Evolutionary conservation across 92 coral and sea anemone genomes (phyloP).

Genomic region (Paramuricea clavata): DNA sequence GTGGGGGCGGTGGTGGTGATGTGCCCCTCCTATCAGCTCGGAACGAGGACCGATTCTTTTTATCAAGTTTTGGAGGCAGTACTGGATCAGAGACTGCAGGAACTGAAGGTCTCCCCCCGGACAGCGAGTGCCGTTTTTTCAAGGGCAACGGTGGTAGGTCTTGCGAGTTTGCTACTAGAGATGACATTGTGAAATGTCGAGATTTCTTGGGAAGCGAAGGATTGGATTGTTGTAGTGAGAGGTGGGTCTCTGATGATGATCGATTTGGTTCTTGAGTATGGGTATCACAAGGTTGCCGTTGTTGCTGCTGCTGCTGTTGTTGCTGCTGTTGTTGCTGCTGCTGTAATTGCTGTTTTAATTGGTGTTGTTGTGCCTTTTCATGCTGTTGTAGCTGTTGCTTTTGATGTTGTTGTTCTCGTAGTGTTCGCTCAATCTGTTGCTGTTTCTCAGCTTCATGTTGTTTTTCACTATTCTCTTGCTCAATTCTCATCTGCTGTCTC

Average conservation of each 20-base stretch:
- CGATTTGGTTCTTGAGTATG: not conserved
- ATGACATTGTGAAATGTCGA: conserved; percentile 35
- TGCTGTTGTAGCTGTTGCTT: not conserved
- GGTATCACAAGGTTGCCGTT: not conserved
- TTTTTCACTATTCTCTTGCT: not conserved
- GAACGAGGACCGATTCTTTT: conserved; percentile 24
- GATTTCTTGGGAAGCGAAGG: conserved; percentile 18
- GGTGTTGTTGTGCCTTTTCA: not conserved
- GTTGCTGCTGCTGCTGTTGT: not conserved
- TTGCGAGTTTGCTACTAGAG: not conserved
- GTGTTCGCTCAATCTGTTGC: not conserved
- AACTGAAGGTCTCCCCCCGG: conserved; percentile 10
- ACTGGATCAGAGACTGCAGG: not conserved
- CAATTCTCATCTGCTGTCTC: not conserved
- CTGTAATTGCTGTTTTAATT: conserved; percentile 4
- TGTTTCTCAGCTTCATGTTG: not conserved
- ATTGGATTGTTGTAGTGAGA: not conserved
- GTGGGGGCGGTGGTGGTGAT: conserved; percentile 46
- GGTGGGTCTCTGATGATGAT: not conserved
- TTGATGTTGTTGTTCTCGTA: not conserved
- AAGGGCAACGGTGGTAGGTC: conserved; percentile 37
- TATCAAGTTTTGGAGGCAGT: conserved; percentile 22
- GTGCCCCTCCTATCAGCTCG: conserved; percentile 43
- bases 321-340: conserved; percentile 7
- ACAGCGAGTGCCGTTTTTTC: conserved; percentile 38